These are phyloP conservation scores for Aporophyla nigra DNA, from an alignment of 2,888 invertebrate genomes.

Conservation along the genomic window DNA sequence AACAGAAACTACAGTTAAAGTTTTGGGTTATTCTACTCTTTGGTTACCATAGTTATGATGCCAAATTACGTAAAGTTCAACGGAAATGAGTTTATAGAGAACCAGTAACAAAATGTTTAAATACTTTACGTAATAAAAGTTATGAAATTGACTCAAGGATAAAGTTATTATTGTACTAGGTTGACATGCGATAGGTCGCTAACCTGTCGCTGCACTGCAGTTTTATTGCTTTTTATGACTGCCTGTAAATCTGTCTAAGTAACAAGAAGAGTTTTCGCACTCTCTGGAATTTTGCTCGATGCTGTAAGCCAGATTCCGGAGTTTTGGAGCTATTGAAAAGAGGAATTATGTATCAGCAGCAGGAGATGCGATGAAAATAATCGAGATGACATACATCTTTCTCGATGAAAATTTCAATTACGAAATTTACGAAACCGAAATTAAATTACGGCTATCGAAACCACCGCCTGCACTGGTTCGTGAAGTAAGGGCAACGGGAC, in stretches of 20 bases:
- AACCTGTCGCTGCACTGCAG: slow-evolving; percentile 20
- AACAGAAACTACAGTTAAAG: slow-evolving; percentile 10
- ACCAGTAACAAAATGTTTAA: not conserved
- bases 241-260: slow-evolving; percentile 11
- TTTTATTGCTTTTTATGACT: slow-evolving; percentile 27
- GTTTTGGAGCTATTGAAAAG: not conserved
- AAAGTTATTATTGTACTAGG: slow-evolving; percentile 30
- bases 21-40: not conserved
- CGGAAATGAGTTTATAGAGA: not conserved
- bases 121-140: slow-evolving; percentile 17
- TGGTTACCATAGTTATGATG: not conserved
- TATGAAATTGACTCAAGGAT: slow-evolving; percentile 35
- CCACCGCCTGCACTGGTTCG: not conserved
- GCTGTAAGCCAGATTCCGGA: not conserved
- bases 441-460: not conserved
- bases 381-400: too few relatives aligned
- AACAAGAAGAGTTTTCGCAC: slow-evolving; percentile 1
- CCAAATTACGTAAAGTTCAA: slow-evolving; percentile 25
- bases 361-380: too few relatives aligned
- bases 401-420: not conserved
- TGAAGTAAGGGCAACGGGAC: not conserved
- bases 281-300: not conserved
- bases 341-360: not conserved
- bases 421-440: too few relatives aligned
- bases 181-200: slow-evolving; percentile 52